Conservation (phyloP, 2,888 invertebrate genomes). For the Marronus borbonicus region DNA sequence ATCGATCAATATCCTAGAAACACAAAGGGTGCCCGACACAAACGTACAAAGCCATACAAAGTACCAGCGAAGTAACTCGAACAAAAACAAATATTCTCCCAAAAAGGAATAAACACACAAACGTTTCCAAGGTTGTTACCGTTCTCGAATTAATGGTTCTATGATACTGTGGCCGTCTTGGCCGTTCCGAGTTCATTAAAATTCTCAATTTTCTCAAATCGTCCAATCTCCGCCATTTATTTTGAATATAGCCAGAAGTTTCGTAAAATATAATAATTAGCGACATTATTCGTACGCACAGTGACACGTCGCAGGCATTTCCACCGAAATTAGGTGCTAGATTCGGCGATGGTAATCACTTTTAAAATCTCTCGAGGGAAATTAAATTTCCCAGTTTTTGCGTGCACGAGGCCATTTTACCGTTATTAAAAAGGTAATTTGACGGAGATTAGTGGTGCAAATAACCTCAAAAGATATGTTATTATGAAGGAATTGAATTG, state of each 20-base stretch:
- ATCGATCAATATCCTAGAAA: too few relatives aligned
- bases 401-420: constrained; percentile 4
- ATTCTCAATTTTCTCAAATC: constrained; percentile 22
- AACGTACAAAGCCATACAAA: neutral
- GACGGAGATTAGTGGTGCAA: constrained; percentile 2
- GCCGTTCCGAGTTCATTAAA: neutral
- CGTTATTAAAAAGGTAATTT: constrained; percentile 28
- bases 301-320: constrained; percentile 6
- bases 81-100: neutral
- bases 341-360: constrained; percentile 26
- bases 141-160: neutral
- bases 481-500: too few relatives aligned
- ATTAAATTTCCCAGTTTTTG: constrained; percentile 23
- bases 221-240: neutral
- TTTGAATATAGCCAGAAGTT: neutral
- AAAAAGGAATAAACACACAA: neutral
- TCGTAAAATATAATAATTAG: constrained; percentile 12
- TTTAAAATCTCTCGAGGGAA: constrained; percentile 32
- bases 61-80: neutral
- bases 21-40: neutral
- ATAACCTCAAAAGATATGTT: constrained; percentile 31
- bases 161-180: neutral
- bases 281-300: constrained; percentile 2
- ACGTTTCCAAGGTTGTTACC: neutral
- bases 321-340: constrained; percentile 31